Evolutionary conservation across 2,113 vertebrate species (phyloP).

Genomic region (Nothocercus nigrocapillus): DNA sequence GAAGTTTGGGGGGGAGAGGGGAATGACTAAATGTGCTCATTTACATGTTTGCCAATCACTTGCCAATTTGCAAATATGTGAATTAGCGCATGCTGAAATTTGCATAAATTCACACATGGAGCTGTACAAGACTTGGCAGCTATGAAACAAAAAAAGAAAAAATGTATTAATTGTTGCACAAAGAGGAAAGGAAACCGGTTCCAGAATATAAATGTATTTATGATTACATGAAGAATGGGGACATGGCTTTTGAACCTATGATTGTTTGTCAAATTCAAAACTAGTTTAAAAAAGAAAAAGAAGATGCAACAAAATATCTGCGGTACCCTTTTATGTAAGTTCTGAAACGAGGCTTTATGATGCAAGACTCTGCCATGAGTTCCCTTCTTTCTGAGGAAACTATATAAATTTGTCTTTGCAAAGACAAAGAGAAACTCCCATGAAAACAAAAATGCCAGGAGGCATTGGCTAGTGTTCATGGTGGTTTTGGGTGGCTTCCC

Average conservation of each 20-base stretch:
- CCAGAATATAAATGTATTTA: slow-evolving; percentile 10
- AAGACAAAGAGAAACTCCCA: not conserved
- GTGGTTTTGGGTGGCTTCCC: not conserved
- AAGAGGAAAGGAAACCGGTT: slow-evolving; percentile 6
- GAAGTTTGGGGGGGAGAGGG: not conserved
- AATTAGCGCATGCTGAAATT: slow-evolving; percentile 58
- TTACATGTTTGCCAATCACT: slow-evolving; percentile 60
- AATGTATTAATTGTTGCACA: slow-evolving; percentile 36
- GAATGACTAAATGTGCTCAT: slow-evolving; percentile 38
- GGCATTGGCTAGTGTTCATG: not conserved
- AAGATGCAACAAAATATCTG: not conserved
- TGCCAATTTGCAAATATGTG: slow-evolving; percentile 69
- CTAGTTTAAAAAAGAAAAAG: not conserved
- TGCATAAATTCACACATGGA: slow-evolving; percentile 67
- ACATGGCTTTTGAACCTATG: slow-evolving; percentile 1
- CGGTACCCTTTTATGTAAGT: not conserved
- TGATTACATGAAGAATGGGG: not conserved
- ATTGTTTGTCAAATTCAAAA: not conserved
- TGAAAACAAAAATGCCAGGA: not conserved
- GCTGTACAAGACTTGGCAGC: slow-evolving; percentile 58
- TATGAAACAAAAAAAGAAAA: slow-evolving; percentile 2
- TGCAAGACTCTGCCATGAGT: not conserved
- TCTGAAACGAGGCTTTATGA: not conserved
- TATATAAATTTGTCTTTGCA: not conserved
- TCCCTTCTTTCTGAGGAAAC: not conserved